Base-by-base conservation (phyloP, 2,888 invertebrate genomes). In the Himalopsyche japonica region DNA sequence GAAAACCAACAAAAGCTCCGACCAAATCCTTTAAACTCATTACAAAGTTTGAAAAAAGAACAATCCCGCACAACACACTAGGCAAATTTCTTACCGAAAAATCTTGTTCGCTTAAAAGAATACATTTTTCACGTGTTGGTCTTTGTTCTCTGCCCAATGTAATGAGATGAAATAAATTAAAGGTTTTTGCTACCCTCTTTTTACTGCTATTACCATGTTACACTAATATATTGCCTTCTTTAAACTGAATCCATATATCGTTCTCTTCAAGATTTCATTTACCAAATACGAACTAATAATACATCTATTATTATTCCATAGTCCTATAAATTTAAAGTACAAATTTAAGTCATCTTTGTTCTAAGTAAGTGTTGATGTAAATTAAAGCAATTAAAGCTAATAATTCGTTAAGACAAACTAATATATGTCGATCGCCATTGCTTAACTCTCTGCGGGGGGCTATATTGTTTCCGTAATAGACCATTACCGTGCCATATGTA, bases 121-220 rank as follows among this genome's bases (percentile, higher is more conserved):
- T 77, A 84, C 86, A 86, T 86, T 86, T 86, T 84, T 86, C 84
- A 84, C 82, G 24, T 57, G 57, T 57, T 57, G 20, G 80, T 79
- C 81, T 84, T 82, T 85, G 85, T 85, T 82, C 77, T 84, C 76
- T 84, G 77, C 24, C 80, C 57, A 34, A 32, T 76, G 82, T 83
- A 85, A 85, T 85, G 83, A 85, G 85, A 80, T 79, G 83, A 85
- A 82, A 85, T 85, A 85, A 84, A 85, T 85, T 84, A 82, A 76
- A 49, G 47, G 34, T 79, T 80, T 83, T 79, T 76, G 57, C 48
- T 77, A 64, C 30, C 37, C 64, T 37, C 79, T 83, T 81, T 57
- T 32, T 48, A 32, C 24, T 24, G 57, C 57, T 57, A 20, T 24
- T 24, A 7, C 79, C 37, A 79, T 18, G 12, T 24, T 15, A 43